Conservation (phyloP, 2,797 vertebrate genomes). For the Crocodylus rhombifer region DNA sequence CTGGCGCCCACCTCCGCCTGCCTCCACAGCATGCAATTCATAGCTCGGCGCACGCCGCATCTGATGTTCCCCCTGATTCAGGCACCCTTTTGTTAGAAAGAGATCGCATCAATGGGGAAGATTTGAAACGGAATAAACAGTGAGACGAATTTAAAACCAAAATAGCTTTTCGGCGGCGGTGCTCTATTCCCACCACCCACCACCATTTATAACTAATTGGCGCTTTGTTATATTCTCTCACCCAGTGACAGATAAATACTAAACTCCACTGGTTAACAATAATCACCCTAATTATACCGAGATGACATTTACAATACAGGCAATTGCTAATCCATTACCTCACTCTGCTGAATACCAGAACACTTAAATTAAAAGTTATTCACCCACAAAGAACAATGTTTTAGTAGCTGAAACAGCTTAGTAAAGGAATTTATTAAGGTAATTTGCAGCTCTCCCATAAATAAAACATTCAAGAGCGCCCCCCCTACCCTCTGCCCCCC, state of each 20-base stretch:
- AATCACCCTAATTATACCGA: conserved; percentile 79
- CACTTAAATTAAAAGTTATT: conserved; percentile 81
- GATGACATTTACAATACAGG: conserved; percentile 79
- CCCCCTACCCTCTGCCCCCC: background rate
- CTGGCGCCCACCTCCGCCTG: rapidly evolving
- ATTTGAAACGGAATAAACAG: conserved; percentile 15
- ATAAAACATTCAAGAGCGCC: conserved; percentile 67
- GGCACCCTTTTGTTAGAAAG: background rate
- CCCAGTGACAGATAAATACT: conserved; percentile 78
- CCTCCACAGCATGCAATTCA: background rate
- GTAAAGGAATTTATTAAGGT: conserved; percentile 75
- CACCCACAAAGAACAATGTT: conserved; percentile 78
- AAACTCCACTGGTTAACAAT: conserved; percentile 79
- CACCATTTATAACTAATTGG: conserved; percentile 68
- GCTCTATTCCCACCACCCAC: conserved; percentile 59
- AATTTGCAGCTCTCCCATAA: conserved; percentile 75
- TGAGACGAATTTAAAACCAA: conserved; percentile 37
- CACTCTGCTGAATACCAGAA: conserved; percentile 73
- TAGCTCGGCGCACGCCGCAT: background rate
- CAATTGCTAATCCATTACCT: conserved; percentile 80
- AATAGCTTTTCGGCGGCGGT: background rate
- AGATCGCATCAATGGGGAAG: background rate
- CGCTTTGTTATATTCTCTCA: conserved; percentile 70
- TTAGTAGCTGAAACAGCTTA: conserved; percentile 74
- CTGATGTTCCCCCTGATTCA: rapidly evolving